Base-by-base conservation (phyloP, 2,888 invertebrate genomes). In the Philhelius pedissequus region DNA sequence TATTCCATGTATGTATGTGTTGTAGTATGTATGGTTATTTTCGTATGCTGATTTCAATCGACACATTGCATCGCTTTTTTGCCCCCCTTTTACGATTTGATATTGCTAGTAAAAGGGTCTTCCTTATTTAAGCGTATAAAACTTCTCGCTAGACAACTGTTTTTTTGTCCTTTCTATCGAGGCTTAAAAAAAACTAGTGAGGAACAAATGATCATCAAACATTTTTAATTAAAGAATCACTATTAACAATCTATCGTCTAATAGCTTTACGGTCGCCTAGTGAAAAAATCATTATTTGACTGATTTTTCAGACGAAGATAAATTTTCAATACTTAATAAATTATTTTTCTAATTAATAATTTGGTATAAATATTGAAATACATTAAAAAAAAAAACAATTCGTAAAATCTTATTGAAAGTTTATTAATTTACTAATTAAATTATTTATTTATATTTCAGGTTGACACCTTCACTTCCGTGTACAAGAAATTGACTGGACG, bases 401-500 rank as follows among this genome's bases (percentile, higher is more conserved):
- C n/a, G n/a, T 54, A 11, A 64, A 62, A 11, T 8, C 8, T 48
- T 3, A 0, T 52, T 27, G 8, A 9, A 27, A 5, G 18, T 20
- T 20, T 13, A 32, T 0, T 7, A 56, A 20, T 56, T 56, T 1
- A 25, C 5, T 38, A 1, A 68, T 48, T 15, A 9, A 45, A 43
- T 13, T n/a, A 27, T 60, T 80, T 66, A 20, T 54, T 60, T 30
- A 11, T 45, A 88, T 94, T 94, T 52, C 93, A 98, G 98, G 96
- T 98, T 89, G 99, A 99, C 91, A 99, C 99, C 86, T 99, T 99
- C 93, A 96, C 97, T 89, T 96, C 98, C 87, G 98, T 99, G 87
- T 99, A 99, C 95, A 99, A 99, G 94, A 98, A 98, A 93, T 93
- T 99, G 89, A 99, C 99, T 89, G 99, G 99, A 89, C 97, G 99